Conservation (phyloP, 2,888 invertebrate genomes). For the Trichacis sp. region DNA sequence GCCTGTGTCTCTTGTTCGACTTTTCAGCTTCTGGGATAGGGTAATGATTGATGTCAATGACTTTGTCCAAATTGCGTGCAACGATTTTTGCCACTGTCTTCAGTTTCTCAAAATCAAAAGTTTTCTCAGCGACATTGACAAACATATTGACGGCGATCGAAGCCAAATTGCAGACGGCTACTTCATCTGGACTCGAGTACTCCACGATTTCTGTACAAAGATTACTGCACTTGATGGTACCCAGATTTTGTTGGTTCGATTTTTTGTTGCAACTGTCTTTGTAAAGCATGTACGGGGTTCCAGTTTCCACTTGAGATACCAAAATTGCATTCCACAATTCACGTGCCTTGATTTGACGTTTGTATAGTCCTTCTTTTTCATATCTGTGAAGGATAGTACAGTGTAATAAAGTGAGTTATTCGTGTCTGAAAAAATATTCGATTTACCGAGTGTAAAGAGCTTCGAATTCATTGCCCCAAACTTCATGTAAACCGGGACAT, state of each 20-base stretch:
- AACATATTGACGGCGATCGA: conserved; percentile 97
- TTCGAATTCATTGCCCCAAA: conserved; percentile 97
- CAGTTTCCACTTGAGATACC: conserved; percentile 96
- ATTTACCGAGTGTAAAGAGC: conserved; percentile 80
- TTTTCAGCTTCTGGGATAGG: conserved; percentile 89
- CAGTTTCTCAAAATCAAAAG: conserved; percentile 89
- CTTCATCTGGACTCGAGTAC: conserved; percentile 91
- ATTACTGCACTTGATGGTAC: conserved; percentile 98
- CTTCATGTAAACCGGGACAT: conserved; percentile 89
- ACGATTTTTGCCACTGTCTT: conserved; percentile 89
- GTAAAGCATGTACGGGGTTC: conserved; percentile 97
- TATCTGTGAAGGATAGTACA: conserved; percentile 73
- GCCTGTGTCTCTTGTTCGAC: conserved; percentile 89
- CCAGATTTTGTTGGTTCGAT: conserved; percentile 97
- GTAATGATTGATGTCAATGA: conserved; percentile 97
- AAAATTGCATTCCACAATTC: conserved; percentile 94
- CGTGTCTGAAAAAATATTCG: conserved; percentile 6
- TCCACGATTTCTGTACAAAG: conserved; percentile 98
- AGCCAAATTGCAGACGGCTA: conserved; percentile 98
- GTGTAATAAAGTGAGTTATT: too few relatives aligned
- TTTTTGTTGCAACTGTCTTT: conserved; percentile 97
- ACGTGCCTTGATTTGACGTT: conserved; percentile 83
- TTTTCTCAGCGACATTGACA: conserved; percentile 80
- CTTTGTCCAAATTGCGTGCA: conserved; percentile 93
- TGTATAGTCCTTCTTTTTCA: conserved; percentile 81